A percentile compares a stretch with the other conserved stretches of the same genome.
These are phyloP conservation scores for Neoitamus cyanurus DNA, from an alignment of 2,888 invertebrate genomes.

Conservation along the genomic window DNA sequence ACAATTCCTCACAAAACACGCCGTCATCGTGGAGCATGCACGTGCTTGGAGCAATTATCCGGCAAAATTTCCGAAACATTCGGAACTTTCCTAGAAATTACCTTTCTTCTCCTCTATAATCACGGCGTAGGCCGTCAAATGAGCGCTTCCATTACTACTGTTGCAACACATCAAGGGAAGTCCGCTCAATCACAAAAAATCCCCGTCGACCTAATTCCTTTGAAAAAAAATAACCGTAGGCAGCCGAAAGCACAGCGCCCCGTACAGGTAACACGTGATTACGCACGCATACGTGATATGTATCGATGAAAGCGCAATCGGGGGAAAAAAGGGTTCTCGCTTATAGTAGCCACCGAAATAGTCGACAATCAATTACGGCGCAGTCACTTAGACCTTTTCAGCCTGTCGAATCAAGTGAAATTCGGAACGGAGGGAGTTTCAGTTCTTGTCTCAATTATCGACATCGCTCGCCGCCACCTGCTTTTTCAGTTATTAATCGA, in stretches of 20 bases:
- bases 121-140: background rate
- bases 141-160: background rate
- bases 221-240: background rate
- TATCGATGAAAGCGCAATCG: background rate
- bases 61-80: background rate
- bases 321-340: background rate
- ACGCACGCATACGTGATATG: background rate
- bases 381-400: background rate
- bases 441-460: background rate
- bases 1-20: background rate
- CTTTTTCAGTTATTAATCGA: constrained; percentile 27
- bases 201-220: constrained; percentile 1
- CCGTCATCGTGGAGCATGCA: background rate
- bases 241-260: background rate
- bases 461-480: background rate
- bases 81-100: background rate
- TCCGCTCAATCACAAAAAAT: background rate
- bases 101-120: background rate
- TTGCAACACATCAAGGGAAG: background rate
- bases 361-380: constrained; percentile 26
- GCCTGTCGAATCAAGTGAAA: constrained; percentile 3
- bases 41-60: constrained; percentile 4
- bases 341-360: background rate
- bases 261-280: background rate
- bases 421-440: background rate